Evolutionary conservation across 2,113 vertebrate species (phyloP).

Genomic region (Todiramphus chloris): DNA sequence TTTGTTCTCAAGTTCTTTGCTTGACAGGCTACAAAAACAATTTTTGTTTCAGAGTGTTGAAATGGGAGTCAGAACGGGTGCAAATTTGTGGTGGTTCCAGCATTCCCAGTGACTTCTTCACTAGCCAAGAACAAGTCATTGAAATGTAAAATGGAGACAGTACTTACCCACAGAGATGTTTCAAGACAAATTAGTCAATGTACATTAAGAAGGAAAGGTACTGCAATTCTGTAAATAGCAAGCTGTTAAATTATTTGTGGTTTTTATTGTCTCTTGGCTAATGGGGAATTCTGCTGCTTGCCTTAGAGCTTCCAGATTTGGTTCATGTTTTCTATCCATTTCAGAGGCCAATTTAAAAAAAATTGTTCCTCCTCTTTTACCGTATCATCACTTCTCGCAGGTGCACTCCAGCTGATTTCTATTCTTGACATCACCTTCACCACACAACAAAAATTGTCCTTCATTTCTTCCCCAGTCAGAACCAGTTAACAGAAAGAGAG

Average conservation of each 20-base stretch:
- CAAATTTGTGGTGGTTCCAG: neutral
- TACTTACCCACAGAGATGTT: neutral
- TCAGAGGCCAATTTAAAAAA: neutral
- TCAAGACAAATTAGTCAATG: slow-evolving; percentile 12
- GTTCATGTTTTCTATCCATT: neutral
- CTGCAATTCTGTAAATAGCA: slow-evolving; percentile 20
- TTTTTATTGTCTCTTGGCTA: neutral
- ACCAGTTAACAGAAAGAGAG: neutral
- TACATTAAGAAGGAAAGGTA: neutral
- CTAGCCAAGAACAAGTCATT: neutral
- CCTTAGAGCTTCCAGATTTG: neutral
- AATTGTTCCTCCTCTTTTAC: neutral
- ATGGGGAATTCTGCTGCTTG: neutral
- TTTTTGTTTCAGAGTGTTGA: neutral
- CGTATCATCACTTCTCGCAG: neutral
- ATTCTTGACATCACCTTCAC: neutral
- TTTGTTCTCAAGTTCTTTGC: neutral
- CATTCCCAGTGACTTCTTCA: neutral
- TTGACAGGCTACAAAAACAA: neutral
- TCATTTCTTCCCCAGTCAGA: slow-evolving; percentile 3
- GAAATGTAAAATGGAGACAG: neutral
- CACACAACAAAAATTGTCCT: neutral
- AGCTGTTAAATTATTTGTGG: neutral
- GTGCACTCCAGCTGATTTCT: neutral
- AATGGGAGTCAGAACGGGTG: neutral